Percentiles rank a stretch among this genome's conserved stretches.
phyloP scores from a whole-genome alignment of 2,797 vertebrate species.

The Aplochiton taeniatus region DNA sequence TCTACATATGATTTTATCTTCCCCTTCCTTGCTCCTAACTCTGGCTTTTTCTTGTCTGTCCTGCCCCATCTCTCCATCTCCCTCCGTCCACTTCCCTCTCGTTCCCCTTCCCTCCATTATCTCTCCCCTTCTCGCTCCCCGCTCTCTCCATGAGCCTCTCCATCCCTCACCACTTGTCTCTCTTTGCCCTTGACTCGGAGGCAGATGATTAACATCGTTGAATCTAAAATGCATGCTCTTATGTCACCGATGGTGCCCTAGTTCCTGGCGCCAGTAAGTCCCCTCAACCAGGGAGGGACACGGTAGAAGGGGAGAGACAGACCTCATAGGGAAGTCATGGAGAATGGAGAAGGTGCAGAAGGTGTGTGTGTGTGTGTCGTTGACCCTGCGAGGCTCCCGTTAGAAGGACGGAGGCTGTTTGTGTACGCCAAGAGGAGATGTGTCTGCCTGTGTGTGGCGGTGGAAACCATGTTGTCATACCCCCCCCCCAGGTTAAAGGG shows the following conservation, averaged over 20 bases:
- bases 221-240: slow-evolving; percentile 66
- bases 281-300: slow-evolving; percentile 28
- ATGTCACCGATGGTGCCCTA: slow-evolving; percentile 61
- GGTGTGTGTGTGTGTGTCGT: too few species aligned
- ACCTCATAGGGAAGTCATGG: slow-evolving; percentile 23
- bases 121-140: background rate
- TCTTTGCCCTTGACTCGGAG: slow-evolving; percentile 44
- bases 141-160: background rate
- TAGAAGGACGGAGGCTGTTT: background rate
- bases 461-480: too few species aligned
- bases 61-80: background rate
- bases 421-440: background rate
- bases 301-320: slow-evolving; percentile 24
- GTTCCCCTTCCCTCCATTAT: background rate
- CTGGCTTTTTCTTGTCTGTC: background rate
- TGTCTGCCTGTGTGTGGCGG: too few species aligned
- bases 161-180: slow-evolving; percentile 6
- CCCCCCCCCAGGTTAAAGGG: too few species aligned
- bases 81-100: background rate
- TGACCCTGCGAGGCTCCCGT: background rate
- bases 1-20: background rate
- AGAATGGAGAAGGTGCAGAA: slow-evolving; percentile 4
- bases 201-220: slow-evolving; percentile 70
- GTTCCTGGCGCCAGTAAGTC: slow-evolving; percentile 27
- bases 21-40: background rate